Conservation (phyloP, 2,888 invertebrate genomes). For the Brachyptera risi region DNA sequence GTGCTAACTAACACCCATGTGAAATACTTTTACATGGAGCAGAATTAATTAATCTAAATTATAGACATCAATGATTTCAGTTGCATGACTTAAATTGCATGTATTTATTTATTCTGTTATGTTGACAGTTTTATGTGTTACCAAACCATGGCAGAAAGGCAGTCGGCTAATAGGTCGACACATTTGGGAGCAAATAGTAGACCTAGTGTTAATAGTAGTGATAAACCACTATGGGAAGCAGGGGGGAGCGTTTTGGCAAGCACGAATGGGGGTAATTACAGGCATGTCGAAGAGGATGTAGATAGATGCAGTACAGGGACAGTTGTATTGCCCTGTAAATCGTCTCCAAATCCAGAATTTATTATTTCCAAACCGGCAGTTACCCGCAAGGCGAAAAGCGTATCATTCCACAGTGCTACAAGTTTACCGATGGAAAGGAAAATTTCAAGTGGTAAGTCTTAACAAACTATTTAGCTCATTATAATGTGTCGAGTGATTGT, state of each 20-base stretch:
- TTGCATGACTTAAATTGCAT: too few relatives aligned
- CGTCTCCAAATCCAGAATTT: conserved; percentile 9
- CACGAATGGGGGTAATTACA: not conserved
- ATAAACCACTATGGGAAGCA: conserved; percentile 1
- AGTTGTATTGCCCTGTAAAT: conserved; percentile 2
- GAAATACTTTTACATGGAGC: too few relatives aligned
- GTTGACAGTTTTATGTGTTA: too few relatives aligned
- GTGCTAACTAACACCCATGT: too few relatives aligned
- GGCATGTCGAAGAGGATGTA: not conserved
- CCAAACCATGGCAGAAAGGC: too few relatives aligned
- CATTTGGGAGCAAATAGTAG: conserved; percentile 1
- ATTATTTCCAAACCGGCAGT: conserved; percentile 7
- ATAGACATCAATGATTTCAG: too few relatives aligned
- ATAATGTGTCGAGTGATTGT: too few relatives aligned
- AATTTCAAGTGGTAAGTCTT: conserved; percentile 50
- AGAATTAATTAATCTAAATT: too few relatives aligned
- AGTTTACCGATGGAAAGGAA: conserved; percentile 45
- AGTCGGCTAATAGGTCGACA: too few relatives aligned
- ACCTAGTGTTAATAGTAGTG: not conserved
- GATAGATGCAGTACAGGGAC: conserved; percentile 3
- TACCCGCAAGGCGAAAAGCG: conserved; percentile 37
- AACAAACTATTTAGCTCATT: not conserved
- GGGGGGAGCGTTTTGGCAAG: conserved; percentile 3
- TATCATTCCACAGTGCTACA: conserved; percentile 41
- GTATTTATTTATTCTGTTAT: too few relatives aligned